Percentiles rank a stretch among this genome's conserved stretches.
Evolutionary conservation across 2,113 vertebrate species (phyloP).

Genomic region (Platanista minor): DNA sequence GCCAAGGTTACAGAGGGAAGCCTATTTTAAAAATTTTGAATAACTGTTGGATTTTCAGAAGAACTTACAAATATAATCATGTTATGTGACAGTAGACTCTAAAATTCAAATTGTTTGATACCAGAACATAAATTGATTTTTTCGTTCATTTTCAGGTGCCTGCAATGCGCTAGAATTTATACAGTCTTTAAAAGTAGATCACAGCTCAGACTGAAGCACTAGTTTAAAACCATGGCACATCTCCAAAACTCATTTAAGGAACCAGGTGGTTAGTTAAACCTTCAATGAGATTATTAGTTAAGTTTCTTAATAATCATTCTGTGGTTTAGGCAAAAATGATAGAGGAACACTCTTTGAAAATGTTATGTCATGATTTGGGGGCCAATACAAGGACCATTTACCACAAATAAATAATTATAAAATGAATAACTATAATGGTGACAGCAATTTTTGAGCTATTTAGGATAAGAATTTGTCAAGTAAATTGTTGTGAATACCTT

Average conservation of each 20-base stretch:
- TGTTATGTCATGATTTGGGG: neutral
- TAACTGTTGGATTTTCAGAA: neutral
- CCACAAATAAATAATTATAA: neutral
- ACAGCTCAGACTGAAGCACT: neutral
- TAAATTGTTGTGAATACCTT: neutral
- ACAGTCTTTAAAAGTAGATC: neutral
- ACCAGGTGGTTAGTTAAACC: neutral
- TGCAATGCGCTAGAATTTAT: neutral
- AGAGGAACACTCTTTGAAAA: neutral
- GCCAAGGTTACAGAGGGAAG: neutral
- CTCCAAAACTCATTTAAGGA: slow-evolving; percentile 23
- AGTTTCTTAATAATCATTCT: neutral
- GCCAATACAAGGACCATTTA: neutral
- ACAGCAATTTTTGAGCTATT: neutral
- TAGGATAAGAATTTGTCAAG: slow-evolving; percentile 1
- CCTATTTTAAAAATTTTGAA: neutral
- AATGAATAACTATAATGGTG: slow-evolving; percentile 8
- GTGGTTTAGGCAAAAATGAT: neutral
- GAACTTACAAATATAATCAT: neutral
- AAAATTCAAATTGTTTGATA: neutral
- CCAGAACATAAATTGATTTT: neutral
- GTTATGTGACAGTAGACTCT: neutral
- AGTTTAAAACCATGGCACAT: slow-evolving; percentile 3
- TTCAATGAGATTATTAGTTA: neutral
- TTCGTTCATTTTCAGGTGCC: neutral